A percentile compares a stretch with the other conserved stretches of the same genome.
phyloP scores from a whole-genome alignment of 64 coral and sea anemone species.

The Stichodactyla helianthus region DNA sequence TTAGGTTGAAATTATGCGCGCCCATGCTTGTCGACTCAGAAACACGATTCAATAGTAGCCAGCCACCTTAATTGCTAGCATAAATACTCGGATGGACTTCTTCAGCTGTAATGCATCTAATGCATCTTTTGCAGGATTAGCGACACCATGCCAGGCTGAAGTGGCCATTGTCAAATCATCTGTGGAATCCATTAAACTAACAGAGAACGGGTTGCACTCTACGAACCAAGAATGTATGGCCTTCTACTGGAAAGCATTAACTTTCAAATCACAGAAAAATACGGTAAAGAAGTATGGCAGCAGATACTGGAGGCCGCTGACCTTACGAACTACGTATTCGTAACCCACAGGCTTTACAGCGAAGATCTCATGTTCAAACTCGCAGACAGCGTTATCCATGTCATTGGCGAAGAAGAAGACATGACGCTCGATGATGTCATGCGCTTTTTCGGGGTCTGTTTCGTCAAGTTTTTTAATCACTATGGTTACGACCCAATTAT shows the following conservation, averaged over 20 bases:
- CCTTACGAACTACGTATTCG: constrained; percentile 34
- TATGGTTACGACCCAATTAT: constrained; percentile 87
- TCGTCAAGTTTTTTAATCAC: constrained; percentile 82
- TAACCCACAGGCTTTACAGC: constrained; percentile 58
- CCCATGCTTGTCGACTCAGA: no score
- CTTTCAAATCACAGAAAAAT: constrained; percentile 59
- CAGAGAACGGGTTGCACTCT: no score
- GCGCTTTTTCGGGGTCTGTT: constrained; percentile 75
- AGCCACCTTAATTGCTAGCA: no score
- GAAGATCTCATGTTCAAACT: constrained; percentile 66
- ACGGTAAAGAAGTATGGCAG: constrained; percentile 57
- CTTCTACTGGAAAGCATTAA: constrained; percentile 67
- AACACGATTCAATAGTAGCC: no score
- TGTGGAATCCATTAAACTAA: not conserved
- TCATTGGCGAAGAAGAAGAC: constrained; percentile 39
- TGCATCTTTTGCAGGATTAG: no score
- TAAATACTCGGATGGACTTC: no score
- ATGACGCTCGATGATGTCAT: constrained; percentile 71
- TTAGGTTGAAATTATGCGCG: no score
- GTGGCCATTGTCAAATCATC: no score
- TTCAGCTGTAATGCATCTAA: no score
- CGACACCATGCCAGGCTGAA: no score
- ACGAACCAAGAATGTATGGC: constrained; percentile 52
- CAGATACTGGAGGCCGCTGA: constrained; percentile 55
- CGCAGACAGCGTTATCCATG: constrained; percentile 41